Conservation (phyloP, 2,888 invertebrate species). For the Cartodere bifasciata region DNA sequence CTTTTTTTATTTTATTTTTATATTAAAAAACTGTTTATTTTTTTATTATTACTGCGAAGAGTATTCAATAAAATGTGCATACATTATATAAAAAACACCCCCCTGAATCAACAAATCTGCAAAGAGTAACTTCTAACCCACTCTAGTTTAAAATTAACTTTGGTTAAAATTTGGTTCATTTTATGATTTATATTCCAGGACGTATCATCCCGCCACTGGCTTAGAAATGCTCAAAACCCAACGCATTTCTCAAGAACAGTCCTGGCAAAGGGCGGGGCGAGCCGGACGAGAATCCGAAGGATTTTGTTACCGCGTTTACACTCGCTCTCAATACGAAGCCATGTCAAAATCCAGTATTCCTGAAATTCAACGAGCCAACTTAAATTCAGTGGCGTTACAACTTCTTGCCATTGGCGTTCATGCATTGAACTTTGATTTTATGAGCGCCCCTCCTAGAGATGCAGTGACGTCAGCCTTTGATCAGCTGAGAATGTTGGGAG, state of each 20-base stretch:
- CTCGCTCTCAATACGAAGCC: constrained; percentile 58
- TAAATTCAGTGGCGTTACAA: constrained; percentile 60
- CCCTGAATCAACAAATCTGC: no score
- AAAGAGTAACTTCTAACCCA: no score
- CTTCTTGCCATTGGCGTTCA: constrained; percentile 75
- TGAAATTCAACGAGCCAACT: constrained; percentile 69
- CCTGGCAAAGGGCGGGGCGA: constrained; percentile 85
- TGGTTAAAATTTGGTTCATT: constrained; percentile 7
- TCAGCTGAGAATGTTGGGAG: constrained; percentile 55
- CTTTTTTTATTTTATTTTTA: no score
- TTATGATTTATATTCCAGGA: constrained; percentile 33
- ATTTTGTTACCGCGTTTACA: constrained; percentile 77
- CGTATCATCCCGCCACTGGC: constrained; percentile 69
- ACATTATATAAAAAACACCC: no score
- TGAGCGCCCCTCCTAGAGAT: constrained; percentile 75
- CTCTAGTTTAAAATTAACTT: no score
- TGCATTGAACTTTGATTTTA: constrained; percentile 74
- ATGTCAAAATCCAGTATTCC: constrained; percentile 65
- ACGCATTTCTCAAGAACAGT: constrained; percentile 80
- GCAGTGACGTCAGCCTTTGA: constrained; percentile 51
- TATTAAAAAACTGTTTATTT: no score
- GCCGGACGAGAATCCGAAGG: constrained; percentile 83
- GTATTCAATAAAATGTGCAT: no score
- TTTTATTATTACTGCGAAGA: no score
- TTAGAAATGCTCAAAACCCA: constrained; percentile 73